phyloP scores from a whole-genome alignment of 2,888 invertebrate species.

The Metellina segmentata region DNA sequence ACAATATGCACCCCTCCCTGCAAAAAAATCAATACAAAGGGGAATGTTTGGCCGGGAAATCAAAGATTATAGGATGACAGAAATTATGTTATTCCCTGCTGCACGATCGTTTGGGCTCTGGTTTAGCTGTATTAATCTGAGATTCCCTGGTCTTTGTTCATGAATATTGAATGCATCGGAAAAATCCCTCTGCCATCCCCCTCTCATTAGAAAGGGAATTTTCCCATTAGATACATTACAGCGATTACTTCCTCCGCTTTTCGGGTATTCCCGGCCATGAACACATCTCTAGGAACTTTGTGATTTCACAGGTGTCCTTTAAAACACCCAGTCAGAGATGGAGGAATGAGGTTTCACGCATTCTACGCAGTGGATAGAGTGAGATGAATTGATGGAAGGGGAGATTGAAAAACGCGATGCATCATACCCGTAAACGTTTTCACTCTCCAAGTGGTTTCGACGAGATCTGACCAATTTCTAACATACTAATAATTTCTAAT shows the following conservation, averaged over 20 bases:
- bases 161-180: slow-evolving; percentile 33
- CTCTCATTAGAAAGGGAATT: slow-evolving; percentile 7
- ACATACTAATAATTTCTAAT: no score
- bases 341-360: no score
- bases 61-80: slow-evolving; percentile 22
- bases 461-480: no score
- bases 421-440: no score
- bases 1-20: slow-evolving; percentile 25
- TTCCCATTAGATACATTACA: background rate
- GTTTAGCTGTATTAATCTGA: slow-evolving; percentile 18
- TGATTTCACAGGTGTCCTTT: background rate
- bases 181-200: background rate
- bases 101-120: slow-evolving; percentile 18
- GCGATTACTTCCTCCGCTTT: background rate
- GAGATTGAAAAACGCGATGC: no score
- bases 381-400: no score
- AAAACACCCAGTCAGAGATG: background rate
- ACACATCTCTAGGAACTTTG: background rate
- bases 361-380: no score
- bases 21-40: slow-evolving; percentile 21
- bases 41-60: slow-evolving; percentile 3
- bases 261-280: background rate
- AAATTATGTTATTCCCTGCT: slow-evolving; percentile 8
- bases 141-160: slow-evolving; percentile 17
- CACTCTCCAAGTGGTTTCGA: no score